These are phyloP conservation scores for Sminthurides aquaticus DNA, from an alignment of 2,888 invertebrate genomes.

Conservation along the genomic window DNA sequence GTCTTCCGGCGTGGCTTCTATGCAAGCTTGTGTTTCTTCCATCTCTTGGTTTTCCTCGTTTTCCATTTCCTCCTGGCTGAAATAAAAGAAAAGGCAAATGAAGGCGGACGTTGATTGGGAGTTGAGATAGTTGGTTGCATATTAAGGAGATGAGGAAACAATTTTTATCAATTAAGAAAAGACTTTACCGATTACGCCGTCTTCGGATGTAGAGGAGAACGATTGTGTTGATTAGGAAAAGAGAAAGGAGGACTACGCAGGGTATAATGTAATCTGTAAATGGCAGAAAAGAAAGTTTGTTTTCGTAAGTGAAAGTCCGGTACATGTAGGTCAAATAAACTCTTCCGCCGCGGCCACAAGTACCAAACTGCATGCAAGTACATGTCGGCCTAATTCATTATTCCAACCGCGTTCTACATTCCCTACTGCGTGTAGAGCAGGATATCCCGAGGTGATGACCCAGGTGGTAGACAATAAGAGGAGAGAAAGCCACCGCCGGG, in stretches of 20 bases:
- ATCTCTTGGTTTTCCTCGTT: slow-evolving; percentile 42
- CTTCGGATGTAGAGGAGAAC: slow-evolving; percentile 35
- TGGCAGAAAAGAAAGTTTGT: neutral
- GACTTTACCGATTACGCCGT: slow-evolving; percentile 30
- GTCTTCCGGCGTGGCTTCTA: slow-evolving; percentile 31
- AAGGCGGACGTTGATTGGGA: too few species aligned
- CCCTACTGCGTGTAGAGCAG: too few species aligned
- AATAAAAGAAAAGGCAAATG: too few species aligned
- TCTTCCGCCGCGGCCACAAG: too few species aligned
- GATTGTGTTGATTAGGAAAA: slow-evolving; percentile 34
- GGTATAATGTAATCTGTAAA: slow-evolving; percentile 36
- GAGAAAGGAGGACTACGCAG: slow-evolving; percentile 26
- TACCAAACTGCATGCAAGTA: too few species aligned
- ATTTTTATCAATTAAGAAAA: too few species aligned
- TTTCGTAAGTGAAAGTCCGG: neutral
- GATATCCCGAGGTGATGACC: too few species aligned
- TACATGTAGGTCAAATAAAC: too few species aligned
- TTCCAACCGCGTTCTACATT: too few species aligned
- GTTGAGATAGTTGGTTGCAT: slow-evolving; percentile 1
- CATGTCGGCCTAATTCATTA: too few species aligned
- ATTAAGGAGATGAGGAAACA: neutral
- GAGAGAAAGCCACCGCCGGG: too few species aligned
- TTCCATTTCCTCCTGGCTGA: slow-evolving; percentile 38
- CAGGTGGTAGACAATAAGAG: too few species aligned
- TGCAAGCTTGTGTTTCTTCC: slow-evolving; percentile 33